These are phyloP conservation scores for Luperina testacea DNA, from an alignment of 2,888 invertebrate genomes.

Conservation along the genomic window DNA sequence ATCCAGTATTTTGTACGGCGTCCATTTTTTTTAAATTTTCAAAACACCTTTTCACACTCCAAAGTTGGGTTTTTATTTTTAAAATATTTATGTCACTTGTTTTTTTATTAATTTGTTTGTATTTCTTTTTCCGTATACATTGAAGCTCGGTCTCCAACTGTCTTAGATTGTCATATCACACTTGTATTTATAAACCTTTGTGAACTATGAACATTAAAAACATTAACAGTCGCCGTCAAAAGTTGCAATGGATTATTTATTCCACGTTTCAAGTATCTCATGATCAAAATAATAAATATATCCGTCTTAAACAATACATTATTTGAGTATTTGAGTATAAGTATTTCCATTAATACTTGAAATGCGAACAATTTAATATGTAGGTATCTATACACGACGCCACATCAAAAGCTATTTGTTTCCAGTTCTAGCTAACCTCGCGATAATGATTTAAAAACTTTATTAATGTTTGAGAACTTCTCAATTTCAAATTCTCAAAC, in stretches of 20 bases:
- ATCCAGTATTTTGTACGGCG: slow-evolving; percentile 41
- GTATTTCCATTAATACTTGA: neutral
- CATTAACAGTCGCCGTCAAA: neutral
- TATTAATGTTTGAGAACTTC: too few relatives aligned
- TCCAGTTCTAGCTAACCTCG: too few relatives aligned
- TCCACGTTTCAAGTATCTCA: neutral
- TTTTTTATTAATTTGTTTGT: neutral
- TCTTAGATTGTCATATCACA: neutral
- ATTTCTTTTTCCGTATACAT: neutral
- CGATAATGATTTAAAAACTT: too few relatives aligned
- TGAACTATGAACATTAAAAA: neutral
- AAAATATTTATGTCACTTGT: neutral
- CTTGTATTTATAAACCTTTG: neutral
- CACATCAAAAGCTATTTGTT: too few relatives aligned
- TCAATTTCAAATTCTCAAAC: too few relatives aligned
- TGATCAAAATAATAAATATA: neutral
- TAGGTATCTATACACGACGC: neutral
- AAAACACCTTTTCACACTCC: neutral
- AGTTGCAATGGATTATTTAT: neutral
- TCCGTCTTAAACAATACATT: neutral
- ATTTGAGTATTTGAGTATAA: neutral
- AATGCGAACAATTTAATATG: neutral
- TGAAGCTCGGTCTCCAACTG: neutral
- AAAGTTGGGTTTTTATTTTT: neutral
- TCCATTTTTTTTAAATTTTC: slow-evolving; percentile 9